Evolutionary conservation across 2,888 invertebrate genomes (phyloP), one percentile per base, ranked within the genome.

Genomic region (Thumatha senex): DNA sequence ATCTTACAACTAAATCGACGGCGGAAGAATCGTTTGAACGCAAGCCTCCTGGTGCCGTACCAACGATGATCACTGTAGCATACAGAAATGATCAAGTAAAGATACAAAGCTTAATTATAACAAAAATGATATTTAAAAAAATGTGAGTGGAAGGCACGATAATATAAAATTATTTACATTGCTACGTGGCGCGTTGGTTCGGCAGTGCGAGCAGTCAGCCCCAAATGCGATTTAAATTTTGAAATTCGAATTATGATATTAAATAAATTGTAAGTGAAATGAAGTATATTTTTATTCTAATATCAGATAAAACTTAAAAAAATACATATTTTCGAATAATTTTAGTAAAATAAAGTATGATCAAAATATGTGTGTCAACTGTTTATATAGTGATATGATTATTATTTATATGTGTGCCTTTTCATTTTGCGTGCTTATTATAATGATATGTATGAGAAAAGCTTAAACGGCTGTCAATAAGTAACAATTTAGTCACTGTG

Each of bases 121-220:
- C n/a, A 31, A 31, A 31, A 10, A 31, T 31, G n/a, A 8, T 31
- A 31, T 31, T 31, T 10, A 31, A 31, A 31, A 52, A 38, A 48
- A 35, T 48, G 52, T 48, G 52, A 41, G 63, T 61, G 63, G 48
- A 63, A 66, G 71, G 68, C 67, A 64, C 61, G 58, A 52, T 50
- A 55, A n/a, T n/a, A n/a, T n/a, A n/a, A 74, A 85, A 87, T 86
- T 89, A 88, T 88, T 70, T 88, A 88, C 87, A 89, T 59, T 76
- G 79, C 78, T 80, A 71, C 68, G 62, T 64, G 59, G 54, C 59
- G 69, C 80, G 86, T 85, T 85, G 88, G 83, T 86, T 78, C 78
- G 87, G 79, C 83, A 76, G 82, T 84, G 85, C 74, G 48, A 54
- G 56, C 63, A 65, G 68, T 66, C 70, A 72, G 62, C 70, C 76